These are phyloP conservation scores for Ridgeia piscesae DNA, from an alignment of 1,140 invertebrate species.

Conservation along the genomic window DNA sequence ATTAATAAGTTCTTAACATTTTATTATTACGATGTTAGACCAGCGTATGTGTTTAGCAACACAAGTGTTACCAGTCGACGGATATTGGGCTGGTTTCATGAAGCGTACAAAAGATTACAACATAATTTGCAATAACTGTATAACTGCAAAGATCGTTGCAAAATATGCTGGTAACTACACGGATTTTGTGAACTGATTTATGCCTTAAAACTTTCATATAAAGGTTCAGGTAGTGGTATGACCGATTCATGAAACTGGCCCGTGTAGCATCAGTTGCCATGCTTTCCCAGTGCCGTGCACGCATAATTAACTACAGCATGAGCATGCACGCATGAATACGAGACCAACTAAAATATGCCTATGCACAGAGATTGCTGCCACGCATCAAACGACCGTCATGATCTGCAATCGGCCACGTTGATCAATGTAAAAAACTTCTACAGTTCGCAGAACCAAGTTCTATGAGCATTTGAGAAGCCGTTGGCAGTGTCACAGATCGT, in stretches of 20 bases:
- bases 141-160: no score
- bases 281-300: not conserved
- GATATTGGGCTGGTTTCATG: not conserved
- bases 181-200: no score
- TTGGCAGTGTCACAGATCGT: not conserved
- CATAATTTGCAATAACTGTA: no score
- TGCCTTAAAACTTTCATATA: no score
- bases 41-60: not conserved
- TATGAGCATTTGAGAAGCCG: not conserved
- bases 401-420: not conserved
- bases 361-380: not conserved
- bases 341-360: not conserved
- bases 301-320: not conserved
- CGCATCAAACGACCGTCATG: not conserved
- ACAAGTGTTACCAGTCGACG: not conserved
- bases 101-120: no score
- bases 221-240: no score
- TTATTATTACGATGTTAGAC: not conserved
- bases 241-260: no score
- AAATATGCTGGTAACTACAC: no score
- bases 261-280: not conserved
- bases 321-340: not conserved
- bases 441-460: not conserved
- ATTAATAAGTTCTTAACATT: not conserved
- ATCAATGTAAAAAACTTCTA: not conserved